phyloP scores from a whole-genome alignment of 1,140 invertebrate species.

The Popillia japonica region DNA sequence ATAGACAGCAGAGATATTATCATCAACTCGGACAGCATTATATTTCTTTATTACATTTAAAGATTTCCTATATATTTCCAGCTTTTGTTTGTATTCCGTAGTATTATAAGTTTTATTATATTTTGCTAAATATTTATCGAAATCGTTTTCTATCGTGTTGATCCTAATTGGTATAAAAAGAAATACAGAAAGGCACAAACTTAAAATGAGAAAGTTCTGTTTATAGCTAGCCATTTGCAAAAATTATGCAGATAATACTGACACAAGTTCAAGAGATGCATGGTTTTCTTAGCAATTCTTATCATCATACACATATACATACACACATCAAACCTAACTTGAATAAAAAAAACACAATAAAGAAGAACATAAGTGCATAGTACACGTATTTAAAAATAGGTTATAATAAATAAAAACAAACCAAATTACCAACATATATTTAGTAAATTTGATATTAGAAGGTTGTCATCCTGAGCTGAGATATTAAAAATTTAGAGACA shows the following conservation, averaged over 20 bases:
- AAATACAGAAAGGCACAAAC: slow-evolving; percentile 62
- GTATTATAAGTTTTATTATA: slow-evolving; percentile 75
- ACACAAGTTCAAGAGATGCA: slow-evolving; percentile 1
- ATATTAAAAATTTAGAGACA: background rate
- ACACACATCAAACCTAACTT: too few relatives aligned
- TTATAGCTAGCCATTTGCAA: slow-evolving; percentile 21
- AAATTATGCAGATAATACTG: background rate
- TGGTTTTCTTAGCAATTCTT: slow-evolving; percentile 22
- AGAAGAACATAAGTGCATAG: background rate
- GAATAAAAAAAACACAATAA: background rate
- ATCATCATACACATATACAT: background rate
- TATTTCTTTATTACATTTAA: slow-evolving; percentile 68
- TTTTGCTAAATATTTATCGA: slow-evolving; percentile 68
- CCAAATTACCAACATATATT: background rate
- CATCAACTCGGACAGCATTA: slow-evolving; percentile 65
- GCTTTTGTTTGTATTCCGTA: slow-evolving; percentile 67
- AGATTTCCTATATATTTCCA: slow-evolving; percentile 72
- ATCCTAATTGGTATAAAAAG: slow-evolving; percentile 64
- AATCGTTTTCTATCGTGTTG: slow-evolving; percentile 61
- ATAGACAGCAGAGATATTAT: slow-evolving; percentile 68
- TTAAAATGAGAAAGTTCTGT: slow-evolving; percentile 42
- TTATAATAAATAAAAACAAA: background rate
- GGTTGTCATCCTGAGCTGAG: background rate
- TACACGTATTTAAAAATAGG: background rate
- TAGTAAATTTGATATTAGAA: background rate